Conservation (phyloP, 2,797 vertebrate genomes). For the Enteromius treurensis region DNA sequence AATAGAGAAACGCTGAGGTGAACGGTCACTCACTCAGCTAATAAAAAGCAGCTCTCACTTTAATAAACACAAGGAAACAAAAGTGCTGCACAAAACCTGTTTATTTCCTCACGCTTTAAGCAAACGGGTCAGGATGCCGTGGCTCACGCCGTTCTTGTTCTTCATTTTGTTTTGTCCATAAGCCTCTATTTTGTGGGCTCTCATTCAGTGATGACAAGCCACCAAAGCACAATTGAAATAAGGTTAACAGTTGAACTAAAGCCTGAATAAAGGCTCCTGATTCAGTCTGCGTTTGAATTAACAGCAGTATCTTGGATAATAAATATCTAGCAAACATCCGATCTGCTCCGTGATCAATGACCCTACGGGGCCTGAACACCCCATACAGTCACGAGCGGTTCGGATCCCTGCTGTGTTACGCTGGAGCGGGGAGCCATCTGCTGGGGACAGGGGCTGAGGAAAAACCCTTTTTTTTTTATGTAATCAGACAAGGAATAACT, state of each 20-base stretch:
- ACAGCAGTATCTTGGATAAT: not conserved
- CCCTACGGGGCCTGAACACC: not conserved
- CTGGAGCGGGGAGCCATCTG: slow-evolving; percentile 75
- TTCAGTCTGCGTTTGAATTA: not conserved
- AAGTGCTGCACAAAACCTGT: slow-evolving; percentile 2
- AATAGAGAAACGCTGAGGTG: slow-evolving; percentile 9
- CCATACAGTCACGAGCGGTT: not conserved
- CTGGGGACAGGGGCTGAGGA: slow-evolving; percentile 63
- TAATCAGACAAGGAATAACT: not conserved
- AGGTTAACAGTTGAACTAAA: not conserved
- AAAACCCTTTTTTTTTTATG: slow-evolving; percentile 30
- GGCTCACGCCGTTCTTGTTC: not conserved
- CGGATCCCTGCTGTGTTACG: slow-evolving; percentile 55
- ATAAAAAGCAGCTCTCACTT: slow-evolving; percentile 21
- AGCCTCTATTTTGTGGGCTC: not conserved
- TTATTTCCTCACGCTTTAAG: not conserved
- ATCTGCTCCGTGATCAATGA: not conserved
- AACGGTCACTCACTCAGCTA: not conserved
- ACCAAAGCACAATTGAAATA: not conserved
- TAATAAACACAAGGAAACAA: slow-evolving; percentile 1
- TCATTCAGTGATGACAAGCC: not conserved
- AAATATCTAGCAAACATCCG: not conserved
- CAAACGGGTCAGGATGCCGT: not conserved
- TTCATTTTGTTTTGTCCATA: not conserved
- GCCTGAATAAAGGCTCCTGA: not conserved